These are phyloP conservation scores for Sciurus niger DNA, from an alignment of 2,113 vertebrate species.

Conservation along the genomic window DNA sequence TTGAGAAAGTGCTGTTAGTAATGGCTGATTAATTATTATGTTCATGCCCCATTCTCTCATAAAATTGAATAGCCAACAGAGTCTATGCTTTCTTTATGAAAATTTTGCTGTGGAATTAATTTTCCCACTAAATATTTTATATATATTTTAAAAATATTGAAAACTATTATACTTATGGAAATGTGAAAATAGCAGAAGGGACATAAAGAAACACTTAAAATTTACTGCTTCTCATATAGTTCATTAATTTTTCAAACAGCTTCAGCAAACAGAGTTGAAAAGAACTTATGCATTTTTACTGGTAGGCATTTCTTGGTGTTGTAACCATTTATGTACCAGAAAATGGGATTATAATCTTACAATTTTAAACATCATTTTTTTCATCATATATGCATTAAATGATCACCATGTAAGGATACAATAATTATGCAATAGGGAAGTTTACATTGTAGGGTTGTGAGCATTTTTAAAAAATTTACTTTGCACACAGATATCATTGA, in stretches of 20 bases:
- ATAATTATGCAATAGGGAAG: not conserved
- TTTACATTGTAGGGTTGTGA: not conserved
- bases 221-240: not conserved
- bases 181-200: not conserved
- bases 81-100: not conserved
- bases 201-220: not conserved
- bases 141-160: constrained; percentile 52
- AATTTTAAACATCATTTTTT: not conserved
- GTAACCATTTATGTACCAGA: not conserved
- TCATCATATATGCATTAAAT: not conserved
- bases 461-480: not conserved
- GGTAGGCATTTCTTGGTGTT: not conserved
- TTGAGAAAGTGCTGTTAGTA: not conserved
- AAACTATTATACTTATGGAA: not conserved
- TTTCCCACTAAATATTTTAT: not conserved
- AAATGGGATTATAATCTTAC: not conserved
- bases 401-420: not conserved
- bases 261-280: constrained; percentile 19
- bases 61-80: not conserved
- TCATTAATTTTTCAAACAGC: not conserved
- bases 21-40: not conserved
- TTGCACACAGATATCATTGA: not conserved
- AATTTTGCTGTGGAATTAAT: not conserved
- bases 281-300: not conserved
- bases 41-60: not conserved